Conservation (phyloP, 2,797 vertebrate species). For the Thunnus albacares region DNA sequence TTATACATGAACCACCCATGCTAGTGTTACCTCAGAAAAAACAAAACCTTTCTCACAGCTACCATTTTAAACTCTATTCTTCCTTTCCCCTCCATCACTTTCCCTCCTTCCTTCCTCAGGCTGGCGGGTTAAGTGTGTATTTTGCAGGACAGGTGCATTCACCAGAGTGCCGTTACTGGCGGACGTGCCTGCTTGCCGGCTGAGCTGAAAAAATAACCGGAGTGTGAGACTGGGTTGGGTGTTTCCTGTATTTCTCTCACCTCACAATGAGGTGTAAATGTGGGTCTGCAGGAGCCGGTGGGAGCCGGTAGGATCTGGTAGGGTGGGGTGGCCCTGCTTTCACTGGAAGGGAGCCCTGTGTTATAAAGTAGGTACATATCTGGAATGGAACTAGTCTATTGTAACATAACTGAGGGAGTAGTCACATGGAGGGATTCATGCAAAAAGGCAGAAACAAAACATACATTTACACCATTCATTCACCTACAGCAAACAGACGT, state of each 20-base stretch:
- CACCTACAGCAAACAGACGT: background rate
- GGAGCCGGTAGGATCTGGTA: slow-evolving; percentile 29
- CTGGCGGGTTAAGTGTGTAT: background rate
- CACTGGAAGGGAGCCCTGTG: slow-evolving; percentile 8
- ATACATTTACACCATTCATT: background rate
- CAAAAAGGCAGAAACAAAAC: slow-evolving; percentile 13
- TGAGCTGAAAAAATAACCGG: slow-evolving; percentile 63
- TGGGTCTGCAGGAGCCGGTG: slow-evolving; percentile 36
- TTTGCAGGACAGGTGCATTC: slow-evolving; percentile 58
- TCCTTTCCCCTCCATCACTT: slow-evolving; percentile 21
- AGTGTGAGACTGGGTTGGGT: slow-evolving; percentile 46
- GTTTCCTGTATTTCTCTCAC: slow-evolving; percentile 71
- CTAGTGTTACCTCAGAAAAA: slow-evolving; percentile 62
- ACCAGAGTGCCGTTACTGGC: slow-evolving; percentile 33
- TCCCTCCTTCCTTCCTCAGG: slow-evolving; percentile 19
- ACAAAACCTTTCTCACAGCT: slow-evolving; percentile 48
- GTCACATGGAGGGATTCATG: slow-evolving; percentile 24
- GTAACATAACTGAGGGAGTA: slow-evolving; percentile 24
- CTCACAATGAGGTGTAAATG: slow-evolving; percentile 70
- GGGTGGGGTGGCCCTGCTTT: slow-evolving; percentile 28
- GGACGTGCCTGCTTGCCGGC: slow-evolving; percentile 43
- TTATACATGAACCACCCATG: slow-evolving; percentile 64
- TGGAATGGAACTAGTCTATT: slow-evolving; percentile 53
- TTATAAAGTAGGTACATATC: slow-evolving; percentile 17
- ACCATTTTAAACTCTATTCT: slow-evolving; percentile 28